A percentile compares a stretch with the other conserved stretches of the same genome.
phyloP scores from a whole-genome alignment of 2,797 vertebrate species.

The Odontamblyopus rebecca region DNA sequence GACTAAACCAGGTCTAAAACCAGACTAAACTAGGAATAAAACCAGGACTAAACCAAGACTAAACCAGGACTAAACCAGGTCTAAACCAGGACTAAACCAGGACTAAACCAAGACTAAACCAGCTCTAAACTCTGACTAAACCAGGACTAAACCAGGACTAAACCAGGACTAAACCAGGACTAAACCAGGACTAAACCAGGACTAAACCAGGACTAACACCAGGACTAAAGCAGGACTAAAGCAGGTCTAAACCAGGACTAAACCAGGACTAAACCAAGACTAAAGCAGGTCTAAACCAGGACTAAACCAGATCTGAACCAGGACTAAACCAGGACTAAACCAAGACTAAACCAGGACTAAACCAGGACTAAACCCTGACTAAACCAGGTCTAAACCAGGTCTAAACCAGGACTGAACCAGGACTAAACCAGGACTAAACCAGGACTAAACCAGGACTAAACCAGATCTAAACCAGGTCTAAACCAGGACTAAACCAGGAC shows the following conservation, averaged over 20 bases:
- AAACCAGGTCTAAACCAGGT: neutral
- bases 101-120: neutral
- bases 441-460: too few relatives aligned
- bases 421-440: too few relatives aligned
- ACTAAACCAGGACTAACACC: neutral
- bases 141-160: neutral
- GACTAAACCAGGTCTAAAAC: neutral
- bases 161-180: neutral
- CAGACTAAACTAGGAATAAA: neutral
- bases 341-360: neutral
- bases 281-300: neutral
- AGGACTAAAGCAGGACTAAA: neutral
- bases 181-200: neutral
- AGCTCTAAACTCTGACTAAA: neutral
- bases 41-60: too few relatives aligned
- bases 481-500: neutral
- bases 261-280: neutral
- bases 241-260: neutral
- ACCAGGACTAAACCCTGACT: slow-evolving; percentile 1
- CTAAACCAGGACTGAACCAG: neutral
- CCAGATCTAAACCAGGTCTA: too few relatives aligned
- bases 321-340: neutral
- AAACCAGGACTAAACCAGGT: neutral
- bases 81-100: too few relatives aligned
- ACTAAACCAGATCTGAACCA: neutral